Base-by-base conservation (phyloP, 2,797 vertebrate genomes). In the Craterocephalus amniculus region DNA sequence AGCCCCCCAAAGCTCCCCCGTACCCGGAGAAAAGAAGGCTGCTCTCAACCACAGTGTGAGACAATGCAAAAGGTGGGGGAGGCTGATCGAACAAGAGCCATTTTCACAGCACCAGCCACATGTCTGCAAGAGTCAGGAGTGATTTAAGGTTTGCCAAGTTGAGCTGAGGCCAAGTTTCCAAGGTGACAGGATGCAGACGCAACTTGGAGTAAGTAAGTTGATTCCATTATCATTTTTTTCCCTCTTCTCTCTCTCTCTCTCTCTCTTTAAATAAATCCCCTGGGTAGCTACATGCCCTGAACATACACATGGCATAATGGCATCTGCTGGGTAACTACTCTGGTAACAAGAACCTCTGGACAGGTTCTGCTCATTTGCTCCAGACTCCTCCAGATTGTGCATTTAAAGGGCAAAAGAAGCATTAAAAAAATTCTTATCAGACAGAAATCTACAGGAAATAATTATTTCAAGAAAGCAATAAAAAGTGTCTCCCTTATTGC, bases 31-130 rank as follows among this genome's bases (percentile, higher is more conserved):
- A 91, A 70, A 88, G 92, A 67, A 91, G 79, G 83, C 88, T 94
- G 88, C 93, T 93, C 79, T 94, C 93, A 2, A 95, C 94, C 65
- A 95, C 91, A 5, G 94, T 95, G 89, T 95, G 93, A 94, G 83
- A 86, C 82, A 1, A 70, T 60, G 78, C 85, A 75, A 85, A 79
- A 49, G 81, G 78, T 78, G 84, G 73, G 48, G 63, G 84, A 70
- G 83, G 85, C 81, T 68, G 82, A 83, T 73, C 20, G 60, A 79
- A 84, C 49, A 45, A 45, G 67, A 84, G 80, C 84, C 82, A 79
- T 62, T 58, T 79, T 83, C 70, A 74, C 74, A 87, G 87, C 74
- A 80, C 71, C 85, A 70, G 83, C 78, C 74, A 48, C 57, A 31
- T 66, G 70, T 74, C 78, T 38, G 73, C 73, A 18, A 43, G 83